Conservation (phyloP, 2,113 vertebrate species). For the Myocastor coypus region DNA sequence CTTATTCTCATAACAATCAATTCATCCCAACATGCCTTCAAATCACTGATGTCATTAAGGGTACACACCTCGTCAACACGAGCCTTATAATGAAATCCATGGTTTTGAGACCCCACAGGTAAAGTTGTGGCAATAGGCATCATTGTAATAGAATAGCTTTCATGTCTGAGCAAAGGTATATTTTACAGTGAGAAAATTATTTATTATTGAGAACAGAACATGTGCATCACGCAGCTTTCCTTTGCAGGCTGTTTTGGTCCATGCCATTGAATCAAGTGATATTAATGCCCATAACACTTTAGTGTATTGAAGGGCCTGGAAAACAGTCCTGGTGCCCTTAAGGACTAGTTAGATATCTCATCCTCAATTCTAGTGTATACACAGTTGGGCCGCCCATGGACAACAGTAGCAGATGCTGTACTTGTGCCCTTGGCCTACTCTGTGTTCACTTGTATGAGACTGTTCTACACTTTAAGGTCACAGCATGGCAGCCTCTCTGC, state of each 20-base stretch:
- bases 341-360: not conserved
- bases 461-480: not conserved
- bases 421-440: fast-evolving
- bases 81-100: not conserved
- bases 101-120: not conserved
- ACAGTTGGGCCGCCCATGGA: not conserved
- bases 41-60: not conserved
- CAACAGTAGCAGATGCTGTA: not conserved
- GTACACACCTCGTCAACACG: too few species aligned
- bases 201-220: not conserved
- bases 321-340: not conserved
- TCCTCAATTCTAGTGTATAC: not conserved
- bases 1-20: not conserved
- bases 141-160: not conserved
- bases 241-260: not conserved
- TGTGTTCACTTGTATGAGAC: not conserved
- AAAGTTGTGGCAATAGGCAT: not conserved
- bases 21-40: not conserved
- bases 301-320: not conserved
- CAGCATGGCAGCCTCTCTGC: not conserved
- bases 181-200: not conserved
- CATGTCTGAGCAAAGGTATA: not conserved
- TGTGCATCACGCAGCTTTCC: not conserved
- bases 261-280: not conserved
- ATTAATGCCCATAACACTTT: not conserved